A percentile compares a stretch with the other conserved stretches of the same genome.
Conservation (phyloP, 2,797 vertebrate species). For the Pelochelys cantorii region DNA sequence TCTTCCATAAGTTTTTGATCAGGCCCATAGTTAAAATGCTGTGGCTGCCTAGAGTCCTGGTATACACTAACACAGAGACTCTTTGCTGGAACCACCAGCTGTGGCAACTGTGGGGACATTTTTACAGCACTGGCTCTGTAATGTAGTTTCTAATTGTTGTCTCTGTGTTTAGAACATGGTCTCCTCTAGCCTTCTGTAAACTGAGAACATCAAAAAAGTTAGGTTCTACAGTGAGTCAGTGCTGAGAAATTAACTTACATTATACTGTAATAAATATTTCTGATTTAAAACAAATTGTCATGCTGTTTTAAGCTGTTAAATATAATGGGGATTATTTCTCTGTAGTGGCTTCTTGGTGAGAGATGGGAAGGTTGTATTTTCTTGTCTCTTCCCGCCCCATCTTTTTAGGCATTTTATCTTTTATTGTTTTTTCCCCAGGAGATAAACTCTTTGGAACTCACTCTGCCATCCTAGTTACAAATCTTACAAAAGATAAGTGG, state of each 20-base stretch:
- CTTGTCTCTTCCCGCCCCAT: background rate
- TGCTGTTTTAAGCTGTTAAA: background rate
- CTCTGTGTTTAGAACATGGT: background rate
- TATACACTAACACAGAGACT: background rate
- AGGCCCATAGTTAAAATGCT: background rate
- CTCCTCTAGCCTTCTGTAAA: background rate
- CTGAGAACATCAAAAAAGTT: background rate
- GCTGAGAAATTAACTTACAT: background rate
- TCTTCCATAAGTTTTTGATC: background rate
- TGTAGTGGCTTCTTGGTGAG: background rate
- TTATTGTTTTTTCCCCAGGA: background rate
- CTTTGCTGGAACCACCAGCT: background rate
- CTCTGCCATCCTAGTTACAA: background rate
- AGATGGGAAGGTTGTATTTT: background rate
- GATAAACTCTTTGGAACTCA: background rate
- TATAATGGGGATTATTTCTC: background rate
- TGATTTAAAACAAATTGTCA: background rate
- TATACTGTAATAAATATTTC: background rate
- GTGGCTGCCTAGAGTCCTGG: background rate
- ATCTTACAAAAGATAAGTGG: background rate
- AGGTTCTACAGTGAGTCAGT: background rate
- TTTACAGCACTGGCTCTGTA: background rate
- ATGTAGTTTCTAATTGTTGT: background rate
- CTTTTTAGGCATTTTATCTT: background rate
- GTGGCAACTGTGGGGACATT: background rate